These are phyloP conservation scores for Odontamblyopus lacepedii DNA, from an alignment of 2,797 vertebrate genomes.

Conservation along the genomic window DNA sequence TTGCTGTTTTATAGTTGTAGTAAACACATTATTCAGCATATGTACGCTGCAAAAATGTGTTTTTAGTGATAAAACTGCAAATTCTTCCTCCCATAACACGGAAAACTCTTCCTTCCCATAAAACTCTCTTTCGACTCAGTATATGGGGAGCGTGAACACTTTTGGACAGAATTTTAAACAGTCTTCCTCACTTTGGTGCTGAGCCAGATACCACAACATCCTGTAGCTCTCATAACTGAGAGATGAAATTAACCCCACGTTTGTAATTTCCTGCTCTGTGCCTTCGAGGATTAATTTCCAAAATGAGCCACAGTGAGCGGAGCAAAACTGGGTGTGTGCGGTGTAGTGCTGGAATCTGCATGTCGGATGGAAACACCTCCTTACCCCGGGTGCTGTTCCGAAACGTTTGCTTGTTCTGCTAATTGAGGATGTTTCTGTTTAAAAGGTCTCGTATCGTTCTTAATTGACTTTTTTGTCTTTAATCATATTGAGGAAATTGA, in stretches of 20 bases:
- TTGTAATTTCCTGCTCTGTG: slow-evolving; percentile 43
- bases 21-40: no score
- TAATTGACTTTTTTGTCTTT: no score
- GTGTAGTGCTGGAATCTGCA: slow-evolving; percentile 1
- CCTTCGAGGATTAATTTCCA: slow-evolving; percentile 30
- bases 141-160: background rate
- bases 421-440: slow-evolving; percentile 10
- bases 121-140: background rate
- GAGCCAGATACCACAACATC: slow-evolving; percentile 16
- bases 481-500: no score
- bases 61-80: background rate
- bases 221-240: slow-evolving; percentile 28
- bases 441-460: background rate
- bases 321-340: slow-evolving; percentile 6
- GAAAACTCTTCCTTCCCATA: background rate
- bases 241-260: slow-evolving; percentile 48
- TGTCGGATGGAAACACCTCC: slow-evolving; percentile 6
- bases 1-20: no score
- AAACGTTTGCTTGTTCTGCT: slow-evolving; percentile 18
- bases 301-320: slow-evolving; percentile 45
- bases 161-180: slow-evolving; percentile 8
- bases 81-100: background rate
- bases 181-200: slow-evolving; percentile 6
- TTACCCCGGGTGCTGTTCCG: slow-evolving; percentile 14
- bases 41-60: background rate